Base-by-base conservation (phyloP, 1,140 invertebrate genomes). In the Leptopilina clavipes region DNA sequence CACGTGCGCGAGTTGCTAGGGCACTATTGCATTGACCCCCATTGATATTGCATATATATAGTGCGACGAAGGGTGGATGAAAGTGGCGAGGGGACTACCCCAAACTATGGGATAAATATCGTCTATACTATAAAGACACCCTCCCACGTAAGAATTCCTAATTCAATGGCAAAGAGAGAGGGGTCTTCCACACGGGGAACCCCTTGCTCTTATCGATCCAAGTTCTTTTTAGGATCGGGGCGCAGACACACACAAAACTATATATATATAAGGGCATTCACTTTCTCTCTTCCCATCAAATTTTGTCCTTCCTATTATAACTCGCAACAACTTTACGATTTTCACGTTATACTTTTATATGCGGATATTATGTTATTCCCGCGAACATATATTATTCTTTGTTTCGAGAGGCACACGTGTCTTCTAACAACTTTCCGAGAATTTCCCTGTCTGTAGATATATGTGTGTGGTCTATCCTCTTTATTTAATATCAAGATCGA, bases 81-180 rank as follows among this genome's bases (percentile, higher is more conserved):
- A 71, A 74, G 74, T 59, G n/a, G 70, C 37, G 37, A 72, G 54
- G 52, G 72, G 73, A 76, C 79, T 76, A 75, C 82, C 80, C 81
- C 72, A 78, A 78, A 83, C 76, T 76, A 73, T 70, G 77, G 82
- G 59, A 82, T 84, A 84, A 83, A 84, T 78, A 83, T 79, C 80
- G 70, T 73, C 37, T 40, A 31, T 31, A 40, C 37, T 31, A 31
- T 5, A 31, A 5, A 40, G 37, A 70, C 37, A 31, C 56, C 56
- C 56, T 65, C 44, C 54, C 75, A 79, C 75, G 70, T 74, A 81
- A 83, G 83, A 86, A 86, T 84, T 82, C 77, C 79, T 79, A 85
- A 84, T 85, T 82, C 76, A 12, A 52, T 70, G 43, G 65, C 14
- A 40, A 17, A 19, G 10, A 3, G 7, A 25, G 18, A 25, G 18